phyloP scores from a whole-genome alignment of 2,797 vertebrate genomes.

The Halcyon leucocephala region DNA sequence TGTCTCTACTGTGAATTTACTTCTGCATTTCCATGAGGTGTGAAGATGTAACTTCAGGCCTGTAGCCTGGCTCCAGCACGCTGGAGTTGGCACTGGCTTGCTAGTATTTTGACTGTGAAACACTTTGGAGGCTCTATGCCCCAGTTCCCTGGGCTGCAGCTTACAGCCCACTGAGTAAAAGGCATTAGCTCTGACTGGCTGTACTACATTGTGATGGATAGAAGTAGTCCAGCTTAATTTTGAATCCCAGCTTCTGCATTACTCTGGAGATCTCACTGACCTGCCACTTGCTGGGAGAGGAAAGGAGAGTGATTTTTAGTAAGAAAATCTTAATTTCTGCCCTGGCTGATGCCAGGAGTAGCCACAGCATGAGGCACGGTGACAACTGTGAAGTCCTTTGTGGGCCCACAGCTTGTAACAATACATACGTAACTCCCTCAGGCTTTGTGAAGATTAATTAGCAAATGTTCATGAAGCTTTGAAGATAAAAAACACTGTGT shows the following conservation, averaged over 20 bases:
- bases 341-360: not conserved
- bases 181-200: not conserved
- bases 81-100: not conserved
- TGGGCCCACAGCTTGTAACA: not conserved
- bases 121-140: rapidly evolving
- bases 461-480: not conserved
- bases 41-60: not conserved
- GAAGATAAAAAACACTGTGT: not conserved
- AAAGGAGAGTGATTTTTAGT: not conserved
- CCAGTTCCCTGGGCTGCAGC: not conserved
- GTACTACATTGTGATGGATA: rapidly evolving
- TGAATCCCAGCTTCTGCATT: not conserved
- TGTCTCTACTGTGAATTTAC: not conserved
- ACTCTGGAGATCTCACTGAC: not conserved
- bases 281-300: not conserved
- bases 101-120: not conserved
- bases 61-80: not conserved
- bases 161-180: not conserved
- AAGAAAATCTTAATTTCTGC: slow-evolving; percentile 8
- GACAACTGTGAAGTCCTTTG: not conserved
- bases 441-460: slow-evolving; percentile 33
- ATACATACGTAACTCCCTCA: not conserved
- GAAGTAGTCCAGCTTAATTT: not conserved
- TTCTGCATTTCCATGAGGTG: not conserved
- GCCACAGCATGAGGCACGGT: not conserved